Evolutionary conservation across 1,140 invertebrate species (phyloP).

Genomic region (Oryzaephilus surinamensis): DNA sequence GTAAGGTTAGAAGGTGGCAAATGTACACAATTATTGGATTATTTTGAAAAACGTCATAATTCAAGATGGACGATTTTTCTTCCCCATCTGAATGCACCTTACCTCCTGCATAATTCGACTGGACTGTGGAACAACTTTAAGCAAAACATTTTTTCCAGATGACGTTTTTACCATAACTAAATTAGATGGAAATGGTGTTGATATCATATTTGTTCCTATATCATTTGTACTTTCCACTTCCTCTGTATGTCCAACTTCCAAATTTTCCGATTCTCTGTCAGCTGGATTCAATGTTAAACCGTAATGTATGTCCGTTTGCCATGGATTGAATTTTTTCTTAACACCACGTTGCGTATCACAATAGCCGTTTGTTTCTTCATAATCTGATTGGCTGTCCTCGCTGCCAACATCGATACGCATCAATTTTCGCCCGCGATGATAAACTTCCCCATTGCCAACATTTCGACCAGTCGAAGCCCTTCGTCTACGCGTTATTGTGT

Average conservation of each 20-base stretch:
- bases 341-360: slow-evolving; percentile 9
- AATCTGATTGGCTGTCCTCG: slow-evolving; percentile 21
- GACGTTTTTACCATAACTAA: slow-evolving; percentile 34
- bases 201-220: slow-evolving; percentile 9
- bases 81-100: too few species aligned
- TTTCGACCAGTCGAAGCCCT: slow-evolving; percentile 27
- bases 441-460: slow-evolving; percentile 13
- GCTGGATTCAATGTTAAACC: slow-evolving; percentile 31
- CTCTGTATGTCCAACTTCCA: slow-evolving; percentile 17
- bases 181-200: slow-evolving; percentile 25
- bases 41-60: too few species aligned
- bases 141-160: slow-evolving; percentile 33
- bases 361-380: slow-evolving; percentile 23
- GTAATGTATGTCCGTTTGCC: slow-evolving; percentile 36
- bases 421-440: slow-evolving; percentile 20
- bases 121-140: slow-evolving; percentile 34
- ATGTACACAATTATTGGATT: too few species aligned
- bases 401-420: slow-evolving; percentile 18
- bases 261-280: slow-evolving; percentile 23
- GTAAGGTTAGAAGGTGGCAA: too few species aligned
- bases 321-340: slow-evolving; percentile 32
- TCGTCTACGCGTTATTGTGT: slow-evolving; percentile 61
- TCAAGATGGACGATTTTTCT: too few species aligned
- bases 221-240: slow-evolving; percentile 15
- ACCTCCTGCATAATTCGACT: too few species aligned